Base-by-base conservation (phyloP, 2,113 vertebrate genomes). In the Zapornia atra region DNA sequence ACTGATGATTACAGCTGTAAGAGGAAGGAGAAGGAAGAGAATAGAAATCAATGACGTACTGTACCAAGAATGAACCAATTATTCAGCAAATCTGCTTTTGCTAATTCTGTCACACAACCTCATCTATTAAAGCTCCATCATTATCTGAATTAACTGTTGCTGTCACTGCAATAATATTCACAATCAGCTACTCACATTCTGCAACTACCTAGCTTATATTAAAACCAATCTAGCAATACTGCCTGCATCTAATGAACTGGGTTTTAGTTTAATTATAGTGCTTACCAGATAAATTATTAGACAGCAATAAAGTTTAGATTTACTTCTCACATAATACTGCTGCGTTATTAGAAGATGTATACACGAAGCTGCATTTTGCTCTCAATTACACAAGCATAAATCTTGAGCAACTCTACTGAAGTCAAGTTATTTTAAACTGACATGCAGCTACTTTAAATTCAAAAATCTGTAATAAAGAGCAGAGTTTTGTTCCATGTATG, bases 111-210 rank as follows among this genome's bases (percentile, higher is more conserved):
- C 86, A 91, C 72, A 96, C 66, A 84, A 85, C 36, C 86, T 89
- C 73, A 82, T 94, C 94, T 66, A 85, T 91, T 94, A 72, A 94
- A 80, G 73, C 57, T 85, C 81, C 66, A 80, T 86, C 91, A 42
- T 92, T 91, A 94, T 91, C 94, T 94, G 94, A 96, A 96, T 96
- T 93, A 92, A 96, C 82, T 95, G 78, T 96, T 96, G 86, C 86
- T 97, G 92, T 96, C 88, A 89, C 66, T 82, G 91, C 86, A 92
- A 77, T 92, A 94, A 94, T 94, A 96, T 50, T 89, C 88, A 92
- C 94, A 87, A 89, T 87, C 94, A 89, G 73, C 70, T 63, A 75
- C 38, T 92, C 38, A 29, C 77, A 82, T 69, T 80, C 66, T 86
- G 70, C 68, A 85, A 50, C 91, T 85, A 92, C 81, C 53, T 54